Evolutionary conservation across 2,797 vertebrate species (phyloP), one percentile per base, ranked within the genome.

Genomic region (Lepidocolaptes lacrymiger): DNA sequence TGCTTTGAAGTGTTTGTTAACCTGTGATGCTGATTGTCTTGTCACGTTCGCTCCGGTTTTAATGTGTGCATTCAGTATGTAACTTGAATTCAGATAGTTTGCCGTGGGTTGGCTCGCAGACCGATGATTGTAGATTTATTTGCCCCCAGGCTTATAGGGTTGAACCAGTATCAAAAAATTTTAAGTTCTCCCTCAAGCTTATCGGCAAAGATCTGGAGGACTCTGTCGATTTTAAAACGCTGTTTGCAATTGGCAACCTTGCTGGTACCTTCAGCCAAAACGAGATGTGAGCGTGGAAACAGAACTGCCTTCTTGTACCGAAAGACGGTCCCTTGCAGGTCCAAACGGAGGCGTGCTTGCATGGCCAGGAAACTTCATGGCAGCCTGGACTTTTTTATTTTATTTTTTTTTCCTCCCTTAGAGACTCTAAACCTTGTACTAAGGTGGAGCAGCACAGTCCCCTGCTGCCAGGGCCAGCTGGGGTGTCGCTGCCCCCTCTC

Each of bases 251-350:
- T 94, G 95, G 95, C 96, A 95, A 1, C 62, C 44, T 69, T 58
- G 32, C 54, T 22, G 73, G 41, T 75, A 39, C 44, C 79, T 90
- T n/a, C 64, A 79, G 95, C 91, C 95, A 94, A 76, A 92, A 74
- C 14, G 59, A 2, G 28, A 71, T 81, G 21, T 12, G 77, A 95
- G 62, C 0, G 2, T 64, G 84, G 89, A 95, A 89, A 83, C 34
- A 37, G 28, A 89, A 49, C 73, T 68, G 63, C 44, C 1, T 84
- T 75, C 61, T 67, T 82, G 21, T 63, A 55, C 37, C 64, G 89
- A 49, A 43, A 71, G 84, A 75, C 24, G 84, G 73, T 91, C 56
- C 39, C 67, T 71, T 52, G 74, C 48, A 37, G 71, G 84, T 94
- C 84, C 54, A 43, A 82, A 52, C n/a, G n/a, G 24, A 81, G 76